Evolutionary conservation across 2,888 invertebrate species (phyloP).

Genomic region (Strigamia maritima): DNA sequence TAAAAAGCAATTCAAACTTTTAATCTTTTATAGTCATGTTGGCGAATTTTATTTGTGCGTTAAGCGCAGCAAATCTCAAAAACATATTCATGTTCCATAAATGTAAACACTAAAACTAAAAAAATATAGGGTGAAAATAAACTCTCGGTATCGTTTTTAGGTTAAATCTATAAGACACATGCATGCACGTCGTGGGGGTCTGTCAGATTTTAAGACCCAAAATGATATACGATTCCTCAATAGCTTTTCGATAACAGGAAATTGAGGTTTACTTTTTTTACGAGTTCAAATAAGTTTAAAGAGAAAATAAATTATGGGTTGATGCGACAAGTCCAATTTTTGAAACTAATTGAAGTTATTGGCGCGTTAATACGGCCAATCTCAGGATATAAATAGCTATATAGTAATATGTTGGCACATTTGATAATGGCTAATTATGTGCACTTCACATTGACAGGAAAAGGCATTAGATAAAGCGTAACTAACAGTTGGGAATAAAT

Average conservation of each 20-base stretch:
- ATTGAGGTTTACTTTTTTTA: not conserved
- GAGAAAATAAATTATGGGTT: slow-evolving; percentile 20
- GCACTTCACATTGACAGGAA: slow-evolving; percentile 17
- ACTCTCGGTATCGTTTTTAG: not conserved
- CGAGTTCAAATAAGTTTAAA: not conserved
- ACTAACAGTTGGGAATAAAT: slow-evolving; percentile 11
- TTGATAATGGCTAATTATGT: slow-evolving; percentile 29
- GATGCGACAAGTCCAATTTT: not conserved
- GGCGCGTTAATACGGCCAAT: not conserved
- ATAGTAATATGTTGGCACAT: not conserved
- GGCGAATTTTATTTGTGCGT: too few species aligned
- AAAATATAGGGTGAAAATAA: not conserved
- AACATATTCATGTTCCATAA: too few species aligned
- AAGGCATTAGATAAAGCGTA: slow-evolving; percentile 23
- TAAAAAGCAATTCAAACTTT: too few species aligned
- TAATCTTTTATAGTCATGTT: too few species aligned
- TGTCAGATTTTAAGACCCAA: not conserved
- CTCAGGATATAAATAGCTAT: not conserved
- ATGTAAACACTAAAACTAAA: not conserved
- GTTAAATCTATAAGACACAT: not conserved
- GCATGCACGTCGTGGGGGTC: not conserved
- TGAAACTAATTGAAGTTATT: not conserved
- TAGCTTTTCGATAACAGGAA: slow-evolving; percentile 3
- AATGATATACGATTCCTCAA: slow-evolving; percentile 14
- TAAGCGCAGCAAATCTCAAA: too few species aligned